Evolutionary conservation across 2,797 vertebrate genomes (phyloP).

Genomic region (Artibeus jamaicensis): DNA sequence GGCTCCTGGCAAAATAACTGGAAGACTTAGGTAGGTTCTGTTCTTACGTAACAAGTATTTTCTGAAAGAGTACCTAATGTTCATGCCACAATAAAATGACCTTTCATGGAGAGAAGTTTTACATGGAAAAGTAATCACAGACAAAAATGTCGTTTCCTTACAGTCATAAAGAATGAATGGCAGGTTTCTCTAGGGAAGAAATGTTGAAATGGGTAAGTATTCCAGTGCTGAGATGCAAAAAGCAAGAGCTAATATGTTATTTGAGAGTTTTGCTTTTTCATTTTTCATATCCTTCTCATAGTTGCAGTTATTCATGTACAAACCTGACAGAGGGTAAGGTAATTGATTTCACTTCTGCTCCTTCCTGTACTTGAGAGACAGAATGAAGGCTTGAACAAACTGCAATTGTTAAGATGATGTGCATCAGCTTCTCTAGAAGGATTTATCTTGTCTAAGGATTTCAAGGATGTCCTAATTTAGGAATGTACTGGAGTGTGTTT

Average conservation of each 20-base stretch:
- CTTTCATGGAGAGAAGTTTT: conserved; percentile 23
- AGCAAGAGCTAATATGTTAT: not conserved
- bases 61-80: conserved; percentile 4
- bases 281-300: not conserved
- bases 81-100: not conserved
- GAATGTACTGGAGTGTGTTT: conserved; percentile 49
- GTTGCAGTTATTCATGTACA: not conserved
- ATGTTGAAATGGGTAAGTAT: not conserved
- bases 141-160: conserved; percentile 12
- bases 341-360: not conserved
- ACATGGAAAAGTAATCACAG: not conserved
- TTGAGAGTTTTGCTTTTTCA: not conserved
- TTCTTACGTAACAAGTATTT: not conserved
- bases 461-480: conserved; percentile 66
- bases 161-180: not conserved
- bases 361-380: not conserved
- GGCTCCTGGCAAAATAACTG: not conserved
- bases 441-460: conserved; percentile 61
- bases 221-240: not conserved
- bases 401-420: not conserved
- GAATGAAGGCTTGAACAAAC: conserved; percentile 7
- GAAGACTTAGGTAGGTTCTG: not conserved
- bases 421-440: conserved; percentile 27
- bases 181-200: conserved; percentile 32
- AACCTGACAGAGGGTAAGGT: not conserved